Base-by-base conservation (phyloP, 1,140 invertebrate species). In the Atta colombica region DNA sequence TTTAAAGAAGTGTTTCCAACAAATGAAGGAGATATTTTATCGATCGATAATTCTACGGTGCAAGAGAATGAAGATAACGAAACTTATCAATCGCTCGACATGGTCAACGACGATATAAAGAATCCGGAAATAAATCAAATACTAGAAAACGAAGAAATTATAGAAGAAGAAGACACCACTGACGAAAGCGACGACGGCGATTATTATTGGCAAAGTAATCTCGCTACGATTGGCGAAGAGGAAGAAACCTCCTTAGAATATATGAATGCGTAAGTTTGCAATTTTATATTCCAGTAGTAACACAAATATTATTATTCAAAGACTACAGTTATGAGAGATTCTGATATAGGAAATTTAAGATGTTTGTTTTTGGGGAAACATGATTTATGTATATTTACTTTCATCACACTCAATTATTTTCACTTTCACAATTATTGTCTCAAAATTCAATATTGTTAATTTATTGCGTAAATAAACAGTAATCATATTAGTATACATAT, bases 211-310 rank as follows among this genome's bases (percentile, higher is more conserved):
- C 93, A 94, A 39, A 94, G 93, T 75, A 95, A 94, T 87, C 75
- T 95, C 21, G 94, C 94, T 1, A 95, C 94, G 3, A 95, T 95
- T 18, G 94, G 94, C 10, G 94, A 95, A 71, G 94, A 95, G 58
- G 94, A 95, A 84, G 94, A 95, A 78, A 94, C 93, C 74, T 95
- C 94, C 8, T 90, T 94, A 82, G 94, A 95, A 87, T 94, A 94
- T 66, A 85, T 63, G 7, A 87, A 87, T 10, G 85, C 77, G 82
- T 85, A 28, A 85, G 75, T 85, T 53, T 39, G 12, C 2, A 78
- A 39, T 39, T 65, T 6, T 25, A 39, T 12, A 60, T 21, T 85
- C 2, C 2, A 35, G 28, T 31, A 16, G 3, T 39, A 25, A n/a
- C 31, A 5, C 0, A 25, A 2, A n/a, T 39, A 45, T 78, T 51